phyloP scores from a whole-genome alignment of 2,888 invertebrate species.

The Doris montereyensis region DNA sequence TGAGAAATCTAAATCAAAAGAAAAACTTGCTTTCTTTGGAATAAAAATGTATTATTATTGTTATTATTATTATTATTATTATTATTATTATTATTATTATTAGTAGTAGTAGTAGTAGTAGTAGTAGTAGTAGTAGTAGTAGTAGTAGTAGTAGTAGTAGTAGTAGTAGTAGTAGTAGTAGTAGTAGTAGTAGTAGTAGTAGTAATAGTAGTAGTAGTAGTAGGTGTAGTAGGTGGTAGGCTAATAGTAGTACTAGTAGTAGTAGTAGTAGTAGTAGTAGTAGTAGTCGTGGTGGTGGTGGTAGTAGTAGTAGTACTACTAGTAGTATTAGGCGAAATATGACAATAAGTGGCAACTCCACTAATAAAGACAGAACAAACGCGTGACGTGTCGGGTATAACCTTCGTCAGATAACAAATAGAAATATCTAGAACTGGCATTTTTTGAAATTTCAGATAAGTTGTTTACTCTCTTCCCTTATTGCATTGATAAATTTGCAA shows the following conservation, averaged over 20 bases:
- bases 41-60: slow-evolving; percentile 11
- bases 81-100: neutral
- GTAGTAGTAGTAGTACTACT: neutral
- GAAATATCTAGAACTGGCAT: no score
- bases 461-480: no score
- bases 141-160: slow-evolving; percentile 21
- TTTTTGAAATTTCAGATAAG: no score
- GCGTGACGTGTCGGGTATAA: no score
- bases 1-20: no score
- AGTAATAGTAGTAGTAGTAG: slow-evolving; percentile 12
- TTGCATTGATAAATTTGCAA: no score
- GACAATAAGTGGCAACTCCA: no score
- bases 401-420: no score
- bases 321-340: neutral
- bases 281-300: neutral
- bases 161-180: slow-evolving; percentile 20
- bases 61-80: neutral
- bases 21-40: no score
- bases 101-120: slow-evolving; percentile 20
- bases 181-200: slow-evolving; percentile 14
- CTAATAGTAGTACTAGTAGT: neutral
- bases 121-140: slow-evolving; percentile 6
- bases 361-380: no score
- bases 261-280: neutral
- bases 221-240: neutral